Evolutionary conservation across 2,113 vertebrate genomes (phyloP).

Genomic region (Protobothrops mucrosquamatus): DNA sequence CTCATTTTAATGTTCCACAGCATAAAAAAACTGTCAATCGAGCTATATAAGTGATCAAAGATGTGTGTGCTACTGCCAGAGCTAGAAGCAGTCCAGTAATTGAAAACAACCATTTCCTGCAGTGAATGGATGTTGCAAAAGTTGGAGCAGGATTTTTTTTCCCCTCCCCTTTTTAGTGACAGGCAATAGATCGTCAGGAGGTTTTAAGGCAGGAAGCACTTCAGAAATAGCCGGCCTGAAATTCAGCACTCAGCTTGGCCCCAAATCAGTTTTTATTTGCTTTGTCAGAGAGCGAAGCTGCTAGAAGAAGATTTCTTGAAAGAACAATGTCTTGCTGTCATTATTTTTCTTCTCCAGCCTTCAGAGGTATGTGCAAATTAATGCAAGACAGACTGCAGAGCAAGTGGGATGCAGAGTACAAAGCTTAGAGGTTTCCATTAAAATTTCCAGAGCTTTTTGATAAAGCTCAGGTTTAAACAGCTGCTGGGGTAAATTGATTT

Average conservation of each 20-base stretch:
- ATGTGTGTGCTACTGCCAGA: not conserved
- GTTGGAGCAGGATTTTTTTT: constrained; percentile 35
- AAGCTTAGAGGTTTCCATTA: constrained; percentile 32
- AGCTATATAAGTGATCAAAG: constrained; percentile 44
- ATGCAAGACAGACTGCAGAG: not conserved
- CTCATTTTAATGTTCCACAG: constrained; percentile 34
- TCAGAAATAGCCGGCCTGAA: not conserved
- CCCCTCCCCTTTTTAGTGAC: not conserved
- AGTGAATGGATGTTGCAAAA: constrained; percentile 49
- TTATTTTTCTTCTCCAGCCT: constrained; percentile 33
- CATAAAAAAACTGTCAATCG: constrained; percentile 28
- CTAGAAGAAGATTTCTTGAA: constrained; percentile 30
- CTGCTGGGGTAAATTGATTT: constrained; percentile 36
- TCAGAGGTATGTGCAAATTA: constrained; percentile 14
- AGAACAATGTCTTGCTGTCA: constrained; percentile 1
- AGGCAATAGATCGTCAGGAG: constrained; percentile 32
- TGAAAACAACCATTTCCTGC: constrained; percentile 46
- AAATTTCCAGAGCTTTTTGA: constrained; percentile 26
- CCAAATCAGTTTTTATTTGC: not conserved
- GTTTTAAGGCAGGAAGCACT: constrained; percentile 24
- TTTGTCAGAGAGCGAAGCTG: not conserved
- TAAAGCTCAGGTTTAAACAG: constrained; percentile 34
- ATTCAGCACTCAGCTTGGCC: constrained; percentile 18
- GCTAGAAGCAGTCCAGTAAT: constrained; percentile 47
- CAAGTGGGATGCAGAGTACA: not conserved